Evolutionary conservation across 2,113 vertebrate species (phyloP).

Genomic region (Patagioenas fasciata): DNA sequence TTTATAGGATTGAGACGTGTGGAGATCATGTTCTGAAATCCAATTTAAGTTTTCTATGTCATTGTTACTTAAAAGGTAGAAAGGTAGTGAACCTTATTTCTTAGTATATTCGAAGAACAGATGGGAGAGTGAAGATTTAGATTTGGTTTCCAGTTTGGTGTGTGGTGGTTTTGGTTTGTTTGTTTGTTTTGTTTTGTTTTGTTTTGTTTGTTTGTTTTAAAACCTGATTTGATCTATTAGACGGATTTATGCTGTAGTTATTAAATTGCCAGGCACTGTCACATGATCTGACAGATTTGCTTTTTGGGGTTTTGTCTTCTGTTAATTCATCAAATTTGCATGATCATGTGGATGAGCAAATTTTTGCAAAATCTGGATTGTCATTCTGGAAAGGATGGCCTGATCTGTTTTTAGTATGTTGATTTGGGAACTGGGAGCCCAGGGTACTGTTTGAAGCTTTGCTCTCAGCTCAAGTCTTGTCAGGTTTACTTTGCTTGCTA

Average conservation of each 20-base stretch:
- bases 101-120: background rate
- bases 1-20: background rate
- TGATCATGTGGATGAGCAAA: background rate
- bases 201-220: background rate
- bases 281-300: background rate
- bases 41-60: background rate
- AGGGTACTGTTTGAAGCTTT: background rate
- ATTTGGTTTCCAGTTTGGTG: background rate
- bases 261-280: background rate
- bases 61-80: background rate
- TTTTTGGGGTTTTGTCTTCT: background rate
- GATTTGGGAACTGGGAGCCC: background rate
- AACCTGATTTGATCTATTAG: background rate
- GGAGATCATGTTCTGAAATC: background rate
- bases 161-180: background rate
- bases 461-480: background rate
- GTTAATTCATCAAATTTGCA: background rate
- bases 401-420: background rate
- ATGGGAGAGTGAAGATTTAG: background rate
- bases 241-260: background rate
- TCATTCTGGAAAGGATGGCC: background rate
- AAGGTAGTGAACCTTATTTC: background rate
- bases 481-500: background rate
- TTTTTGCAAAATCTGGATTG: background rate
- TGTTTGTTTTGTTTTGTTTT: too few relatives aligned